Percentiles rank a stretch among this genome's conserved stretches.
Conservation (phyloP, 2,888 invertebrate species). For the Lamproptera curius region DNA sequence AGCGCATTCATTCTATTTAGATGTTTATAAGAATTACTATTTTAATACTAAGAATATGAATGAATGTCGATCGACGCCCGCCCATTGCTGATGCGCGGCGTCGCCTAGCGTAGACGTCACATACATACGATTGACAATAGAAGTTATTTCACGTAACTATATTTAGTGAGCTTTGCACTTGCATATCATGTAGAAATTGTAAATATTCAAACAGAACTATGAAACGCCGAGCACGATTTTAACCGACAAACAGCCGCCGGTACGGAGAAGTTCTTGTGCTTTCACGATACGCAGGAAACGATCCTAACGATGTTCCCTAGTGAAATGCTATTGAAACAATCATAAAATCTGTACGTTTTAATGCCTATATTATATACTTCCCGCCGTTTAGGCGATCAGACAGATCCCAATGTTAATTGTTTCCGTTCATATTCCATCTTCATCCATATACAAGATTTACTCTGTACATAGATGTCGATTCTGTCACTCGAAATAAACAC, state of each 20-base stretch:
- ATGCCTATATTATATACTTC: slow-evolving; percentile 2
- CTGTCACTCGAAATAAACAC: slow-evolving; percentile 20
- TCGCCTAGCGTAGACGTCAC: slow-evolving; percentile 56
- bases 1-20: slow-evolving; percentile 56
- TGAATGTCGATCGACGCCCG: slow-evolving; percentile 33
- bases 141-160: slow-evolving; percentile 46
- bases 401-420: slow-evolving; percentile 10
- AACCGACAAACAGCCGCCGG: slow-evolving; percentile 29
- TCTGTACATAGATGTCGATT: slow-evolving; percentile 23
- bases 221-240: slow-evolving; percentile 39
- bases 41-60: slow-evolving; percentile 44
- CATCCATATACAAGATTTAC: slow-evolving; percentile 24
- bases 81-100: slow-evolving; percentile 40
- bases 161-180: slow-evolving; percentile 78
- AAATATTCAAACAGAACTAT: slow-evolving; percentile 47
- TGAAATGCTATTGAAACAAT: slow-evolving; percentile 6
- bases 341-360: slow-evolving; percentile 8
- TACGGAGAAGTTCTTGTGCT: slow-evolving; percentile 22
- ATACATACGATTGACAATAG: slow-evolving; percentile 41
- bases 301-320: slow-evolving; percentile 1
- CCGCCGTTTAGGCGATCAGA: background rate
- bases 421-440: slow-evolving; percentile 24
- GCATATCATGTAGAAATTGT: slow-evolving; percentile 73
- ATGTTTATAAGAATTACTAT: slow-evolving; percentile 51
- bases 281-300: slow-evolving; percentile 20